Conservation (phyloP, 1,140 invertebrate genomes). For the Drosophila orosa region DNA sequence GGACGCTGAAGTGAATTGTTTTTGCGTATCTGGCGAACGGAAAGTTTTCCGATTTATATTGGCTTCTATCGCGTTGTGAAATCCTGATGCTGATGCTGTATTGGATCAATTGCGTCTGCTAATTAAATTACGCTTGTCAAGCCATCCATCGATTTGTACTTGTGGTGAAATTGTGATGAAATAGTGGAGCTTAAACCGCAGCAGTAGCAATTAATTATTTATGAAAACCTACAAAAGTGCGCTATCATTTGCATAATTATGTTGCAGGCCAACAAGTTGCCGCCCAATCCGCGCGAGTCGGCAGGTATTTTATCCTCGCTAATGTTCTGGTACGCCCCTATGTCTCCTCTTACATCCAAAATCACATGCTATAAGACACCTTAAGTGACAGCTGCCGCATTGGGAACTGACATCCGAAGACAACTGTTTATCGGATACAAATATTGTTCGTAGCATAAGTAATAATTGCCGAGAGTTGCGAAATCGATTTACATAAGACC, state of each 20-base stretch:
- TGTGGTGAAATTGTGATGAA: conserved; percentile 39
- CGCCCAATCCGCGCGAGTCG: conserved; percentile 64
- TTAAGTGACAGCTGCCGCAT: conserved; percentile 12
- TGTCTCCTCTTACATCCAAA: conserved; percentile 7
- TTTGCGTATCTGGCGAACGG: conserved; percentile 27
- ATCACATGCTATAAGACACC: conserved; percentile 22
- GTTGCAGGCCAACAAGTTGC: conserved; percentile 65
- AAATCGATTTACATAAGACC: conserved; percentile 20
- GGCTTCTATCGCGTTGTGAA: conserved; percentile 7
- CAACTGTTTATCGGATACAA: conserved; percentile 41
- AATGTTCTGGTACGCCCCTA: conserved; percentile 72
- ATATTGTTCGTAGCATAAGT: conserved; percentile 45
- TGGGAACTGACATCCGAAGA: conserved; percentile 30
- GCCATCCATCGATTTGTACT: too few relatives aligned
- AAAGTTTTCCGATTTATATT: conserved; percentile 36
- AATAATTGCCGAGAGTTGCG: conserved; percentile 3
- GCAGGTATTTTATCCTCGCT: conserved; percentile 62
- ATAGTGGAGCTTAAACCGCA: not conserved
- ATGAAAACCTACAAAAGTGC: conserved; percentile 16
- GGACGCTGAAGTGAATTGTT: conserved; percentile 37
- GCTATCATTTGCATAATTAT: conserved; percentile 36
- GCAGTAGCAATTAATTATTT: not conserved
- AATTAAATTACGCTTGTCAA: not conserved
- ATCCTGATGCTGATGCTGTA: conserved; percentile 24
- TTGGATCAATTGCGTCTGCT: conserved; percentile 4